Percentiles rank a stretch among this genome's conserved stretches.
Conservation (phyloP, 2,113 vertebrate species). For the Callipepla californica region DNA sequence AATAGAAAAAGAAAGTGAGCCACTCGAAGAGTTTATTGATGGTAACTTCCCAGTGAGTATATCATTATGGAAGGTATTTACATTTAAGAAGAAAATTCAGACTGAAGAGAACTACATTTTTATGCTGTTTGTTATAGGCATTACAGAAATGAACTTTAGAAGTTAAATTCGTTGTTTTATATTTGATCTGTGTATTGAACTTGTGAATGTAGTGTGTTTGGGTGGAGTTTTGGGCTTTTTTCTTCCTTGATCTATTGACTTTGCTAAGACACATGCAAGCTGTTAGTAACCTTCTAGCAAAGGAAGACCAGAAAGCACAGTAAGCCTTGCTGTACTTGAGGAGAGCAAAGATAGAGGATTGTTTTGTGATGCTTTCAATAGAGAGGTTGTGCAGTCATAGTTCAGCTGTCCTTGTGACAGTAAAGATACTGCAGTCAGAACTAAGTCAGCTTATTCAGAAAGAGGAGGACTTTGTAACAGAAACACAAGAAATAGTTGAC, state of each 20-base stretch:
- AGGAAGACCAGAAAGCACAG: neutral
- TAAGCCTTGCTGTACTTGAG: neutral
- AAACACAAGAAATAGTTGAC: neutral
- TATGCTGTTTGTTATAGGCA: neutral
- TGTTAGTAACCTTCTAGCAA: neutral
- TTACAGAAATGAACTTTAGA: neutral
- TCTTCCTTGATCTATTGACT: neutral
- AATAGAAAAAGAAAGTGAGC: slow-evolving; percentile 83
- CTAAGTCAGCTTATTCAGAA: neutral
- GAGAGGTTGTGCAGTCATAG: neutral
- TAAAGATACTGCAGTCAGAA: neutral
- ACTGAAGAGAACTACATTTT: neutral
- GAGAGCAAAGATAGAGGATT: neutral
- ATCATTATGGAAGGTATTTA: neutral
- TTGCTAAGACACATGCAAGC: neutral
- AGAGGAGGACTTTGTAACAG: neutral
- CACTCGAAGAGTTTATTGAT: slow-evolving; percentile 74
- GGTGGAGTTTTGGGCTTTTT: neutral
- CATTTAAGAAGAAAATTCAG: neutral
- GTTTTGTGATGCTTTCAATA: neutral
- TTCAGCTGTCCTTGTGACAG: neutral
- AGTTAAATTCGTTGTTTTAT: neutral
- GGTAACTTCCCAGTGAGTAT: slow-evolving; percentile 89
- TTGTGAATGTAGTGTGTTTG: neutral
- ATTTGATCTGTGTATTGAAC: neutral